These are phyloP conservation scores for Pteropus alecto DNA, from an alignment of 2,113 vertebrate genomes.

Conservation along the genomic window DNA sequence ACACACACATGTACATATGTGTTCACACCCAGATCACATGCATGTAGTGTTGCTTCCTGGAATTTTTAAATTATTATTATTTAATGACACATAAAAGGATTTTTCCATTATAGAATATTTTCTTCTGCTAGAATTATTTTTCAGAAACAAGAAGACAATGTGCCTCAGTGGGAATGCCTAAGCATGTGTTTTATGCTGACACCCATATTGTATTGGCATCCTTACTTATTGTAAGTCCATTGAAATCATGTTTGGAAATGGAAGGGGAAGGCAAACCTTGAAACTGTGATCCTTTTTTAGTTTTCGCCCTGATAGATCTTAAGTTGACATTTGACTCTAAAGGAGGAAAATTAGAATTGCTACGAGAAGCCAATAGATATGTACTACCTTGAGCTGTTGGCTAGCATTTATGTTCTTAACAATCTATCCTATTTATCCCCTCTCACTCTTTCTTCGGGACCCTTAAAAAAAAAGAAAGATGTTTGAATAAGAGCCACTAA, in stretches of 20 bases:
- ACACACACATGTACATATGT: background rate
- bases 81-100: background rate
- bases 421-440: slow-evolving; percentile 4
- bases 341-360: slow-evolving; percentile 62
- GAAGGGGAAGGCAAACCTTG: background rate
- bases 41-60: background rate
- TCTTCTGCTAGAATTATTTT: background rate
- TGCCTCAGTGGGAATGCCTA: background rate
- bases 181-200: background rate
- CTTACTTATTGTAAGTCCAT: background rate
- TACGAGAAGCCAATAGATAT: slow-evolving; percentile 46
- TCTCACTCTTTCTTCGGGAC: slow-evolving; percentile 52
- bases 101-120: background rate
- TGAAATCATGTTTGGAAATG: background rate
- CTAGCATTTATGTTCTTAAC: slow-evolving; percentile 56
- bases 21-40: background rate
- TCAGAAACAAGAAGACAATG: background rate
- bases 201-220: background rate
- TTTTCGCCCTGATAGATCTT: slow-evolving; percentile 57
- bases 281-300: background rate
- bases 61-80: background rate
- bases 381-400: background rate
- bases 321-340: slow-evolving; percentile 71
- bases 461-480: slow-evolving; percentile 58
- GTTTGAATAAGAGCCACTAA: slow-evolving; percentile 66